Evolutionary conservation across 1,140 invertebrate species (phyloP).

Genomic region (Helicoverpa armigera): DNA sequence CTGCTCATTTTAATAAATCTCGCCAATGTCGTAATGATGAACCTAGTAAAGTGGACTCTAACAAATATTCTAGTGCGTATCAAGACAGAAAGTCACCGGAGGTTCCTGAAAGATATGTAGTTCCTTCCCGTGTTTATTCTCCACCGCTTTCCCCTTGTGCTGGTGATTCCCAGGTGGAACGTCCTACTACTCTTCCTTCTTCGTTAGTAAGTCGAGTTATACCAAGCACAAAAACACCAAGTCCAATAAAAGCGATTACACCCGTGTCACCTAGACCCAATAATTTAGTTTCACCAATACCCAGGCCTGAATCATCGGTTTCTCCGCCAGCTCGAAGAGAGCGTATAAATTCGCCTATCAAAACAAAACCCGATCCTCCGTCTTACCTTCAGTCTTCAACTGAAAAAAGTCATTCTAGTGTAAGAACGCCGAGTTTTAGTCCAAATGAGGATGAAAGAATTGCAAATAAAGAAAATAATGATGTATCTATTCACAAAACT

Average conservation of each 20-base stretch:
- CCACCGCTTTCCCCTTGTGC: slow-evolving; percentile 80
- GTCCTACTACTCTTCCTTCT: slow-evolving; percentile 77
- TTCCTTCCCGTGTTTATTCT: slow-evolving; percentile 82
- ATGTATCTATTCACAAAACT: slow-evolving; percentile 46
- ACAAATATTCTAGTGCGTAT: slow-evolving; percentile 68
- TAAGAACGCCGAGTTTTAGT: slow-evolving; percentile 62
- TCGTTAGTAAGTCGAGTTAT: slow-evolving; percentile 75
- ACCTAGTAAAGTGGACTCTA: slow-evolving; percentile 65
- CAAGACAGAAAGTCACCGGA: slow-evolving; percentile 79
- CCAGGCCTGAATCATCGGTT: slow-evolving; percentile 54
- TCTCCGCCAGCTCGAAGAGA: slow-evolving; percentile 68
- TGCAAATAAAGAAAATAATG: slow-evolving; percentile 53
- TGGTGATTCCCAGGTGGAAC: slow-evolving; percentile 74
- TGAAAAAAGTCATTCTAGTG: slow-evolving; percentile 63
- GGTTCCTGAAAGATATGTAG: slow-evolving; percentile 71
- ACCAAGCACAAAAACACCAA: slow-evolving; percentile 77
- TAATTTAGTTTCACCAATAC: slow-evolving; percentile 67
- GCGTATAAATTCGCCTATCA: slow-evolving; percentile 62
- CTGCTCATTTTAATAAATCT: slow-evolving; percentile 94
- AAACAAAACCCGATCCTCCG: slow-evolving; percentile 52
- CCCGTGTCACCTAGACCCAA: slow-evolving; percentile 76
- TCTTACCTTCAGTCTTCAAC: slow-evolving; percentile 54
- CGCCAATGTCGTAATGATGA: slow-evolving; percentile 88
- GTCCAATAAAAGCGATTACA: slow-evolving; percentile 78
- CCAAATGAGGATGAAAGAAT: slow-evolving; percentile 60